Conservation (phyloP, 2,113 vertebrate genomes). For the Zeus faber region DNA sequence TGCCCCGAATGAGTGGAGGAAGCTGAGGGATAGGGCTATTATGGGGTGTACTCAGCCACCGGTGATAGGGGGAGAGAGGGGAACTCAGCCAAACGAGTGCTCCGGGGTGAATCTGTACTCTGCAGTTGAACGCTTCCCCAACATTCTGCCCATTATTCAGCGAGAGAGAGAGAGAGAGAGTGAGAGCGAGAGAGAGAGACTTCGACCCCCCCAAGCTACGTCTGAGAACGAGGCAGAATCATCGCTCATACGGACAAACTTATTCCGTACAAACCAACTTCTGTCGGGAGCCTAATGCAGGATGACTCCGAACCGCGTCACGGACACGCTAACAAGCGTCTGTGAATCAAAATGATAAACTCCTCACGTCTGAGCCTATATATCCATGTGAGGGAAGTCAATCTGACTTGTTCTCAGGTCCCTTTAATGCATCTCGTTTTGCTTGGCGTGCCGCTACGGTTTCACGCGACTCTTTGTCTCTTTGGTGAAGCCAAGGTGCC, state of each 20-base stretch:
- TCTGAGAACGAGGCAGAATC: constrained; percentile 44
- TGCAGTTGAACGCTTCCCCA: constrained; percentile 26
- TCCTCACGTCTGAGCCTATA: background rate
- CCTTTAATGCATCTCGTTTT: too few species aligned
- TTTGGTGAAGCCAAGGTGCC: too few species aligned
- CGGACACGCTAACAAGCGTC: constrained; percentile 1
- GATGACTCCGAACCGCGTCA: constrained; percentile 22
- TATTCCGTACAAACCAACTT: constrained; percentile 45
- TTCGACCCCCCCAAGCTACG: constrained; percentile 35
- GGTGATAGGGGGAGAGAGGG: constrained; percentile 2
- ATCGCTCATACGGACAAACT: constrained; percentile 42
- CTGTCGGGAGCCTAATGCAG: constrained; percentile 38
- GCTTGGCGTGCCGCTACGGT: too few species aligned
- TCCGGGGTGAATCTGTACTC: constrained; percentile 24
- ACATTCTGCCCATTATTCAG: constrained; percentile 25
- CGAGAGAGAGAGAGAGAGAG: constrained; percentile 14
- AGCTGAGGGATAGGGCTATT: constrained; percentile 17
- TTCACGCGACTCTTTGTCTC: too few species aligned
- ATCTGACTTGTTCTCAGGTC: too few species aligned
- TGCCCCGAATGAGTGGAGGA: constrained; percentile 14
- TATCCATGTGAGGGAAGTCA: too few species aligned
- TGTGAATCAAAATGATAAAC: background rate
- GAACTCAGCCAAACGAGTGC: constrained; percentile 17
- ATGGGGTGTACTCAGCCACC: constrained; percentile 16
- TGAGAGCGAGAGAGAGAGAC: constrained; percentile 16